Evolutionary conservation across 2,888 invertebrate genomes (phyloP), one percentile per base, ranked within the genome.

Genomic region (Phasia obesa): DNA sequence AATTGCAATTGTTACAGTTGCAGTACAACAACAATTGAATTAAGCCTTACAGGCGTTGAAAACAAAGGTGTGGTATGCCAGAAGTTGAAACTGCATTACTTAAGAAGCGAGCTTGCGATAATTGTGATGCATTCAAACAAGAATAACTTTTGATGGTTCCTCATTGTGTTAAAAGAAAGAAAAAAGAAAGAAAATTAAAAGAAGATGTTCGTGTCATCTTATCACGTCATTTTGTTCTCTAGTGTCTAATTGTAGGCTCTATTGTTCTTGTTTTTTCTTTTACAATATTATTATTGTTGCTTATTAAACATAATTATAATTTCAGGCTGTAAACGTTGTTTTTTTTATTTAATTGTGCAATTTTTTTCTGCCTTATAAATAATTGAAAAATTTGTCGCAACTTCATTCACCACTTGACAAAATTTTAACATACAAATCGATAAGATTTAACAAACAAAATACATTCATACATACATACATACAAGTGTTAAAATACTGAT

Each of bases 151-250:
- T 59, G 59, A 73, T 73, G 79, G 42, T 9, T 9, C 67, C 53
- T 73, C 60, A 38, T 67, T 38, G 19, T 49, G 27, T 42, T 19
- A 23, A 42, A 44, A 35, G 6, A 4, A 27, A 27, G 3, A 27
- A 27, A 62, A 35, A 62, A 31, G 51, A 51, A 69, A 67, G n/a
- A 25, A n/a, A 44, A n/a, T n/a, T n/a, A n/a, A 51, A 71, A 82
- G 71, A 82, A 74, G 87, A 84, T 84, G 86, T 86, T 86, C 81
- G 84, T 84, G 84, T 81, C 84, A 83, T 73, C 27, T 74, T 62
- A 60, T 60, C 64, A 70, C 65, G 42, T 64, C 38, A 55, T 69
- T 74, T 57, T 75, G n/a, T 38, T 17, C 62, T 74, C 38, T 21
- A 69, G 67, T 55, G 62, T 69, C 31, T 67, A 74, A 60, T 69